These are phyloP conservation scores for Drosophila suboccidentalis DNA, from an alignment of 2,888 invertebrate species.

Conservation along the genomic window DNA sequence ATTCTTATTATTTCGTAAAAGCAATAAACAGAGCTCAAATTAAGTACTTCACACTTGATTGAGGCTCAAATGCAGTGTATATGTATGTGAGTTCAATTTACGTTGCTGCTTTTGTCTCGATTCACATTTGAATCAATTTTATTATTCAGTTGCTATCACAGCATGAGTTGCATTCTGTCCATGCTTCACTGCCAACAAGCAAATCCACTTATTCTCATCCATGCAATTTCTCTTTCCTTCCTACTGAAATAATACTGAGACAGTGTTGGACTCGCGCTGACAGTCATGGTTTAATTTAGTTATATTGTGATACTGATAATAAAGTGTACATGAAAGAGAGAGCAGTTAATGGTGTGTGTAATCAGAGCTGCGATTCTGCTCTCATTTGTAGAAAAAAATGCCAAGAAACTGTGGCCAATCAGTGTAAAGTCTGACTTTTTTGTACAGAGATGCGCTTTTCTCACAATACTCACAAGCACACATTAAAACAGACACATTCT, in stretches of 20 bases:
- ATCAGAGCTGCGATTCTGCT: too few relatives aligned
- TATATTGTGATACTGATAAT: too few relatives aligned
- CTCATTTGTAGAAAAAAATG: too few relatives aligned
- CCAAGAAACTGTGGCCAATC: too few relatives aligned
- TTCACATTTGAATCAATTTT: constrained; percentile 40
- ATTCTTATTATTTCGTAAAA: constrained; percentile 46
- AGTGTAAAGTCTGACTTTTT: too few relatives aligned
- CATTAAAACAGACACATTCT: too few relatives aligned
- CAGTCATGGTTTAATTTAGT: constrained; percentile 1
- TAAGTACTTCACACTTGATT: constrained; percentile 43
- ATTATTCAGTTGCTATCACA: constrained; percentile 33
- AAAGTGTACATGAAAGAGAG: too few relatives aligned
- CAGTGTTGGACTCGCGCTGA: background rate
- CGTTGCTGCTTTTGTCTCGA: constrained; percentile 17
- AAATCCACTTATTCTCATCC: background rate
- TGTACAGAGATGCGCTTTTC: too few relatives aligned
- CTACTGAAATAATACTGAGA: background rate
- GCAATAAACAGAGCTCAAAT: constrained; percentile 37
- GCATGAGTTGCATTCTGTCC: constrained; percentile 7
- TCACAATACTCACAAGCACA: too few relatives aligned
- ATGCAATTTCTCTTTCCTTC: background rate
- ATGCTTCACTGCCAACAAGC: constrained; percentile 4
- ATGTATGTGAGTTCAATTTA: constrained; percentile 32
- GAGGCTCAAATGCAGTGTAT: constrained; percentile 35
- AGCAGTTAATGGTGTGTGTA: too few relatives aligned